Base-by-base conservation (phyloP, 2,797 vertebrate species). In the Platalea minor region DNA sequence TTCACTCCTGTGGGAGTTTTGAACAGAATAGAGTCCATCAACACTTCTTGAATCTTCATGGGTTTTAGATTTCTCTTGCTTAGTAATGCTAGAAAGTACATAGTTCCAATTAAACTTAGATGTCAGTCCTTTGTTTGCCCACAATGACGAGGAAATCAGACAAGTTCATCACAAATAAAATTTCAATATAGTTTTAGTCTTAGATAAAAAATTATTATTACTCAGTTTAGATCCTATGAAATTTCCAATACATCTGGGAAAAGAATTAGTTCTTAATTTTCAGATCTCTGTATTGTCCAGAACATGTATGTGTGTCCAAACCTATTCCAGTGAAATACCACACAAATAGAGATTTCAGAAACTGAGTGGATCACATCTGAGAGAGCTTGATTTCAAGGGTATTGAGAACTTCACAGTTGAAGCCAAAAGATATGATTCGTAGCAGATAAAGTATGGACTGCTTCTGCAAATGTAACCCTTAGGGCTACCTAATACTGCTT, bases 391-490 rank as follows among this genome's bases (percentile, higher is more conserved):
- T 84, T 95, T 86, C 77, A 84, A 54, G 61, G 15, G 7, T 70
- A 91, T 25, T 56, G 39, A 80, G 29, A 91, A 81, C 26, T 72
- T 82, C 11, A 10, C 37, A 35, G 59, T 9, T 89, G 80, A 93
- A 95, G 59, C 70, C 56, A 85, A 91, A 89, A 96, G 64, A 76
- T 92, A 60, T 70, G 67, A 92, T 85, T 91, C 64, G 70, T 91
- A 80, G 77, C 51, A 88, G 80, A 85, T 85, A 87, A 91, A 79
- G 37, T 70, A 92, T 51, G 28, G 70, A 64, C 75, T 89, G 53
- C 41, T 95, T 91, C 85, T 80, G 68, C 75, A 92, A 94, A 91
- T 85, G 26, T 50, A 92, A 84, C 76, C 19, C 61, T 92, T 46
- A 88, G n/a, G 76, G 53, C 51, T 92, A 85, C 60, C 50, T 85